Base-by-base conservation (phyloP, 2,888 invertebrate genomes). In the Lasioglossum zephyrum region DNA sequence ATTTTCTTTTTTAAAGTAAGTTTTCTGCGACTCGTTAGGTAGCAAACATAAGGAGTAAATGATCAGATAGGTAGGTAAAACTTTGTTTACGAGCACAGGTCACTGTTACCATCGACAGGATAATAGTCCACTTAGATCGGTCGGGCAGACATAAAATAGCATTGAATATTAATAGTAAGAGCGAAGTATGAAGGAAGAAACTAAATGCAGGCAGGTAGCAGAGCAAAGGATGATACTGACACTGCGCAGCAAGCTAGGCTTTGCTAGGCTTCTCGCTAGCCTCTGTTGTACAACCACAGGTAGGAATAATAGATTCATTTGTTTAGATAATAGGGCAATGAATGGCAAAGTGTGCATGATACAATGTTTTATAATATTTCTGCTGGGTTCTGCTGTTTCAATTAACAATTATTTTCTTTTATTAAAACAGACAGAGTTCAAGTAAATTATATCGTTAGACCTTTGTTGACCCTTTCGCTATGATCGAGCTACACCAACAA, bases 191-290 rank as follows among this genome's bases (percentile, higher is more conserved):
- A 92, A 90, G 91, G 90, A 92, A 91, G 92, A 93, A 84, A 89
- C 89, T 92, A 89, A 79, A 91, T 85, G 92, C 93, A 93, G 94
- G 93, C 94, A 94, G 94, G 93, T 94, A 94, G 93, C 93, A 93
- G 94, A 94, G 88, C 91, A 88, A 91, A 87, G 91, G 91, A 91
- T 92, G 91, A 91, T 92, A 92, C 92, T 93, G 92, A 92, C 63
- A 91, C 90, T 91, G 87, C 86, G 86, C 91, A 88, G 88, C 92
- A 91, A 91, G 92, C 91, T 93, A 93, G 91, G 88, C 89, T 88
- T 91, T 92, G 90, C 92, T 93, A 93, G 92, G 91, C 92, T 90
- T 91, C 85, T 92, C 81, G 88, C 90, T 93, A 93, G 92, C 90
- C 91, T 91, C 91, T 90, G 90, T 93, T 91, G 89, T 89, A 86